Evolutionary conservation across 1,140 invertebrate species (phyloP), one percentile per base, ranked within the genome.

Genomic region (Leguminivora glycinivorella): DNA sequence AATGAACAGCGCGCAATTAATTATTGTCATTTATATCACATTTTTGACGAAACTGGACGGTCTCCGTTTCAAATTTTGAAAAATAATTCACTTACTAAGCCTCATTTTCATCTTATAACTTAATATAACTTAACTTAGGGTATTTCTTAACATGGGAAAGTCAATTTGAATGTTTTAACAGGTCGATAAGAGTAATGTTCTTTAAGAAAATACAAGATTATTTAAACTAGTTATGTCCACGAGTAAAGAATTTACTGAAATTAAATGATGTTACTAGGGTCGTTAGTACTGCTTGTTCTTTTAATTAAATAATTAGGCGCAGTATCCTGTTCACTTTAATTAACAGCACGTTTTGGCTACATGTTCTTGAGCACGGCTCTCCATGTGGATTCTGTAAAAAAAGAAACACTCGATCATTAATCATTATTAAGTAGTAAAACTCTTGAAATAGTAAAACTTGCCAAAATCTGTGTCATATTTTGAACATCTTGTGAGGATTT

Each of bases 11-110:
- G 47, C 47, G 47, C 47, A 52, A 52, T 52, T 52, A 29, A 63
- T 63, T 63, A 63, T 63, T 63, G 58, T 63, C 58, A 14, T 29
- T 63, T 43, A 31, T 63, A 63, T 63, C 58, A 63, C 58, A 63
- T 63, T 63, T 19, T 29, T 31, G 58, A 17, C 25, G 58, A 63
- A 63, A 26, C 25, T 63, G 58, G 58, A 63, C 26, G 58, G 58
- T 29, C 26, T 63, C 7, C 5, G 6, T 31, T 63, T 17, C 29
- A 19, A n/a, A 63, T 17, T 63, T 63, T 63, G 58, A 63, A 63
- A 14, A 34, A 31, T 63, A 63, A 34, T 1, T 19, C 47, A 52
- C 19, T 19, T 52, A 47, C 19, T 56, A 26, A 29, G 29, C 58
- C n/a, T 34, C 9, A 63, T 17, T 43, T 31, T 14, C 6, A 7